Evolutionary conservation across 1,140 invertebrate species (phyloP).

Genomic region (Ostrea denselamellosa): DNA sequence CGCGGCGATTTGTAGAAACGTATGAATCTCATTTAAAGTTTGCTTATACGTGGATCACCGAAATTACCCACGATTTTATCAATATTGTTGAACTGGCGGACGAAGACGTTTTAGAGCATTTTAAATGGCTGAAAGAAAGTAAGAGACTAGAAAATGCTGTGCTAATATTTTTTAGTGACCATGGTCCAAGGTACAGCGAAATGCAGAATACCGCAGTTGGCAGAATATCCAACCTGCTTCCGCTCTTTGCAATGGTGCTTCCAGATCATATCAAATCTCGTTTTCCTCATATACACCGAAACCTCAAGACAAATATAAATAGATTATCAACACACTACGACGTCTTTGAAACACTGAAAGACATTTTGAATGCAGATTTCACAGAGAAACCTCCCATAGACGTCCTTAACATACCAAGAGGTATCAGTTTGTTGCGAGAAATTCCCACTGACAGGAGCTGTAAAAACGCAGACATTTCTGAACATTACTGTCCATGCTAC

Average conservation of each 20-base stretch:
- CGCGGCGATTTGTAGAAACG: constrained; percentile 54
- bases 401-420: constrained; percentile 27
- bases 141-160: constrained; percentile 80
- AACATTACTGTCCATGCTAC: constrained; percentile 61
- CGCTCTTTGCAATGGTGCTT: constrained; percentile 88
- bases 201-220: constrained; percentile 90
- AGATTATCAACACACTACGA: constrained; percentile 79
- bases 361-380: constrained; percentile 73
- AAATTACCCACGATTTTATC: constrained; percentile 59
- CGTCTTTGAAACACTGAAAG: constrained; percentile 76
- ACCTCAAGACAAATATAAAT: constrained; percentile 84
- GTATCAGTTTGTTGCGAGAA: constrained; percentile 77
- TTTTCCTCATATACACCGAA: constrained; percentile 83
- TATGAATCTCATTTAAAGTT: constrained; percentile 59
- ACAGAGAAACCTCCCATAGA: background rate
- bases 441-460: constrained; percentile 58
- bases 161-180: constrained; percentile 93
- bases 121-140: constrained; percentile 70
- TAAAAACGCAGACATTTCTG: constrained; percentile 54
- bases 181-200: constrained; percentile 92
- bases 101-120: constrained; percentile 66
- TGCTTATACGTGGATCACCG: constrained; percentile 56
- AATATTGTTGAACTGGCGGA: constrained; percentile 61
- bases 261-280: constrained; percentile 85
- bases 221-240: constrained; percentile 92